Conservation (phyloP, 2,113 vertebrate species). For the Leucosticte australis region DNA sequence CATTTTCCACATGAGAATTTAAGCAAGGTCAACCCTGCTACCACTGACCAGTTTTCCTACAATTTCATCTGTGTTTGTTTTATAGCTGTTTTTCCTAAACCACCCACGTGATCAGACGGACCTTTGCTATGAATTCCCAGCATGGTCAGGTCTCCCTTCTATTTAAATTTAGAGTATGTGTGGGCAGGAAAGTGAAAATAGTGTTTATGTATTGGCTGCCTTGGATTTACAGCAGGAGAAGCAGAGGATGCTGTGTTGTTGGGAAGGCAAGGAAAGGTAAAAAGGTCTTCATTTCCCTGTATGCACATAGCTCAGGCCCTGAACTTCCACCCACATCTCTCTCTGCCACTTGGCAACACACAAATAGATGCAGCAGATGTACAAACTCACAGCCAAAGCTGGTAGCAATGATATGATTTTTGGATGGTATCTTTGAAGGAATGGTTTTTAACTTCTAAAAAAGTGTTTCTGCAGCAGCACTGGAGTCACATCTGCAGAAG, state of each 20-base stretch:
- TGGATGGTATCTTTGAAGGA: background rate
- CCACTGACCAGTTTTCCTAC: background rate
- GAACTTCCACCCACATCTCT: background rate
- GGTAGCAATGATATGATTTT: background rate
- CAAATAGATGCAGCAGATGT: background rate
- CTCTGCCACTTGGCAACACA: background rate
- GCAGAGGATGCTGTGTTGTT: background rate
- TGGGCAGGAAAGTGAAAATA: background rate
- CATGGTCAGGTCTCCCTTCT: background rate
- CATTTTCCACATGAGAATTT: background rate
- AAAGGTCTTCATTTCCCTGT: background rate
- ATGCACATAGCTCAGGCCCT: background rate
- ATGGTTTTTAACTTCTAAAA: background rate
- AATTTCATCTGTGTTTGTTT: background rate
- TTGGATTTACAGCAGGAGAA: background rate
- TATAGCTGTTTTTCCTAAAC: background rate
- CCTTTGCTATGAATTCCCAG: background rate
- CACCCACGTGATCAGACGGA: background rate
- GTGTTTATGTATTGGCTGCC: background rate
- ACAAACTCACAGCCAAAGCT: background rate
- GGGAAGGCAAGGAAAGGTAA: background rate
- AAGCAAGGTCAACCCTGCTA: background rate
- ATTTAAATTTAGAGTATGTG: background rate
- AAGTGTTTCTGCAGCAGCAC: background rate
- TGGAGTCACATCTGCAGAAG: background rate